Base-by-base conservation (phyloP, 2,888 invertebrate genomes). In the Ormyrus pomaceus region DNA sequence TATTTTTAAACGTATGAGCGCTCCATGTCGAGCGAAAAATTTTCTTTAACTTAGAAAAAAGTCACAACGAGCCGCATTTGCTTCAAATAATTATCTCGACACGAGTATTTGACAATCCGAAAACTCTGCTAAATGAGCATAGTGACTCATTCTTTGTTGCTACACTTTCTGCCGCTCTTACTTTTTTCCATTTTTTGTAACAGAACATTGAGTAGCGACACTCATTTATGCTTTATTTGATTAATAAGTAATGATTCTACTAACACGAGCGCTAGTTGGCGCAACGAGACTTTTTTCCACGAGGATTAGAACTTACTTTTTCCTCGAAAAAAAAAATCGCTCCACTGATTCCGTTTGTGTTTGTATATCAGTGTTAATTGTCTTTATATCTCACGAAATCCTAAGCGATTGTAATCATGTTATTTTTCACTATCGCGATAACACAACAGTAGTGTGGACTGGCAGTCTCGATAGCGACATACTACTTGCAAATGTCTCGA, bases 21-120 rank as follows among this genome's bases (percentile, higher is more conserved):
- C 79, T 73, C 82, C 48, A 73, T 66, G 46, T n/a, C 65, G 82
- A 79, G 82, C 78, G 11, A 72, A 82, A 73, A 76, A 19, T 76
- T 66, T 53, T 71, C 53, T 58, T 70, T 77, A 51, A 64, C 19
- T 72, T 50, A 70, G 9, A 84, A 87, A 87, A 87, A 87, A 88
- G 86, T 87, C 86, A 87, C 84, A 85, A 87, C 86, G 87, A 87
- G 86, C 86, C 85, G 86, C 86, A 85, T 68, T 78, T 75, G 58
- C 72, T 55, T 72, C 76, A 76, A 79, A 78, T 77, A 69, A 76
- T 87, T 87, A 85, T 87, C 84, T 87, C 86, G 87, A 89, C 86
- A 87, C 88, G 87, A 88, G 86, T 86, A 65, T 86, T 85, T 84
- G 83, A 84, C 71, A 61, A 70, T 71, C 66, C 46, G 66, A 72